Base-by-base conservation (phyloP, 92 coral and sea anemone genomes). In the Epizoanthus illoricatus region DNA sequence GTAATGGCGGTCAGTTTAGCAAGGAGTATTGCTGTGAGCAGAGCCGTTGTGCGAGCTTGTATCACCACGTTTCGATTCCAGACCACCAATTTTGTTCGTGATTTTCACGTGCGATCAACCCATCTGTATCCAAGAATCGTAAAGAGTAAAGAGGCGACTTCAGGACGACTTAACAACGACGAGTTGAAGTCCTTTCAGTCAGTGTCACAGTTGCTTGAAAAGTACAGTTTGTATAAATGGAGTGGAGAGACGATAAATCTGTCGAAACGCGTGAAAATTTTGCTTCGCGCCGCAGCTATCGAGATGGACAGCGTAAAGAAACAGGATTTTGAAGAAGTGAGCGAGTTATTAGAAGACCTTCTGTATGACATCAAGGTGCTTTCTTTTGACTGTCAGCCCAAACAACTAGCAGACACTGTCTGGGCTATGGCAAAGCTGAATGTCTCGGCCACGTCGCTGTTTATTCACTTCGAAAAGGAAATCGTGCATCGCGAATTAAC, bases 351-450 rank as follows among this genome's bases (percentile, higher is more conserved):
- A 39, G 85, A 76, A 36, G 60, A 69, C 40, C 85, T 89, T 55
- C 69, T 89, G 72, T 76, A 79, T 20, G 92, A 89, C 65, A 89
- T 89, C 33, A 83, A 78, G 24, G 23, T 19, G 6, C 70, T 55
- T 36, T 81, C 71, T 18, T 63, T 81, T 10, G 59, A 82, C 52
- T 81, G 85, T 11, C 84, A 86, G 65, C 90, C 87, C 0, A 83
- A 76, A 47, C 90, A 93, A 9, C 65, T 93, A 17, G 92, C 97
- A 65, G 93, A 88, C 82, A 76, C 84, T 4, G 74, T 93, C 7
- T 89, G 92, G 92, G 84, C 90, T 1, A 83, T 93, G 60, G 97
- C 92, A 40, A 79, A 84, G 49, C 84, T 87, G 0, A 87, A 84
- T 5, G n/a, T 67, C 8, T 55, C 20, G 7, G 90, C 84, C 57